Percentiles rank a stretch among this genome's conserved stretches.
phyloP scores from a whole-genome alignment of 2,113 vertebrate species.

The Myocastor coypus region DNA sequence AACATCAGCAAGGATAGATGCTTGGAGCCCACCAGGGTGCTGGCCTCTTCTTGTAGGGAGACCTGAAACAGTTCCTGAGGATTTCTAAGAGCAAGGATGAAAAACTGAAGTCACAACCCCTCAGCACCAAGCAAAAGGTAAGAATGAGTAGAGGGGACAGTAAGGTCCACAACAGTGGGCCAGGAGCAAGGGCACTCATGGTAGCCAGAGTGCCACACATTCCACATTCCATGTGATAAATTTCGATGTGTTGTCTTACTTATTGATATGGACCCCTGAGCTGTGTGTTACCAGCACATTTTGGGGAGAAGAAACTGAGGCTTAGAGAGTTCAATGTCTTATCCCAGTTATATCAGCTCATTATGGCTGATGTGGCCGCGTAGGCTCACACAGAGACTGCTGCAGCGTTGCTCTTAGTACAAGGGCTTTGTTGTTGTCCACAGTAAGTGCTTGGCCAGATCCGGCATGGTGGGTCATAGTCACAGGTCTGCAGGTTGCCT shows the following conservation, averaged over 20 bases:
- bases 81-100: conserved; percentile 98
- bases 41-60: conserved; percentile 88
- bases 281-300: neutral
- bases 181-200: fast-evolving
- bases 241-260: neutral
- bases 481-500: neutral
- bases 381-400: neutral
- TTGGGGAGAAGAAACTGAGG: neutral
- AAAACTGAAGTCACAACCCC: conserved; percentile 93
- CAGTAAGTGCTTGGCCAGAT: neutral
- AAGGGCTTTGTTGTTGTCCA: neutral
- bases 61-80: conserved; percentile 97
- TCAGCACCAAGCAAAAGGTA: conserved; percentile 98
- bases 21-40: neutral
- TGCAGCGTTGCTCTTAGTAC: neutral
- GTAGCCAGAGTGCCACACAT: neutral
- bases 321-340: neutral
- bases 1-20: neutral
- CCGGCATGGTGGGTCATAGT: neutral
- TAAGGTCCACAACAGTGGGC: neutral
- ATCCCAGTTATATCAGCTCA: too few species aligned
- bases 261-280: neutral
- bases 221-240: fast-evolving
- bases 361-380: neutral
- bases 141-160: conserved; percentile 54